Percentiles rank a stretch among this genome's conserved stretches.
Conservation (phyloP, 2,113 vertebrate species). For the Xiphias gladius region DNA sequence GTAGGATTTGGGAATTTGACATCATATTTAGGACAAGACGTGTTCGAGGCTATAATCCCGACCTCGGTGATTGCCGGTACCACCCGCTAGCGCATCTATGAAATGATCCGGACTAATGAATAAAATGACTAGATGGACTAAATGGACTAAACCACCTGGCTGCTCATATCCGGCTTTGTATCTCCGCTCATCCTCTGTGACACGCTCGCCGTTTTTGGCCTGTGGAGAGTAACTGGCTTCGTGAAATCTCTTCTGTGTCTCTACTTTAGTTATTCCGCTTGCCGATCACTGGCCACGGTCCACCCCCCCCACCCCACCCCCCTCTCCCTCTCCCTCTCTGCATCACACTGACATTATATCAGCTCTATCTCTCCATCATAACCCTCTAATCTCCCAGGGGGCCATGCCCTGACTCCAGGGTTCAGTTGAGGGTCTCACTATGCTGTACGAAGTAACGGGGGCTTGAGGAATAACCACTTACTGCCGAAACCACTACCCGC, state of each 20-base stretch:
- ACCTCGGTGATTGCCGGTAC: constrained; percentile 18
- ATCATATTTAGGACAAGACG: constrained; percentile 38
- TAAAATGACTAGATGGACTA: constrained; percentile 21
- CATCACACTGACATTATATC: constrained; percentile 45
- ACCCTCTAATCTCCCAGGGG: constrained; percentile 47
- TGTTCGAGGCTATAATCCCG: constrained; percentile 3
- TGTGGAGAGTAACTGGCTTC: constrained; percentile 26
- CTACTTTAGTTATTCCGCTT: constrained; percentile 54
- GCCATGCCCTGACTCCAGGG: constrained; percentile 26
- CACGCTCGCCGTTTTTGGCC: constrained; percentile 25
- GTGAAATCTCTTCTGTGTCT: constrained; percentile 51
- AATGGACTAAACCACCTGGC: constrained; percentile 55
- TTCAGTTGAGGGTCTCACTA: constrained; percentile 6
- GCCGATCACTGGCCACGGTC: constrained; percentile 62
- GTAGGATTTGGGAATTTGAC: neutral
- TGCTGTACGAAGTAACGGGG: constrained; percentile 19
- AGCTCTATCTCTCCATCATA: constrained; percentile 38
- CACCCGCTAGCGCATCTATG: constrained; percentile 15
- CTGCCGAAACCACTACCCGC: neutral
- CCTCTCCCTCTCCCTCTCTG: constrained; percentile 1
- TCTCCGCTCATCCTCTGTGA: constrained; percentile 49
- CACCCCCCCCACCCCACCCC: constrained; percentile 34
- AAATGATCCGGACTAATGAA: constrained; percentile 32
- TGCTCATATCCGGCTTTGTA: constrained; percentile 48
- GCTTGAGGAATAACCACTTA: constrained; percentile 38